A percentile compares a stretch with the other conserved stretches of the same genome.
These are phyloP conservation scores for Tenrec ecaudatus DNA, from an alignment of 2,113 vertebrate species.

Conservation along the genomic window DNA sequence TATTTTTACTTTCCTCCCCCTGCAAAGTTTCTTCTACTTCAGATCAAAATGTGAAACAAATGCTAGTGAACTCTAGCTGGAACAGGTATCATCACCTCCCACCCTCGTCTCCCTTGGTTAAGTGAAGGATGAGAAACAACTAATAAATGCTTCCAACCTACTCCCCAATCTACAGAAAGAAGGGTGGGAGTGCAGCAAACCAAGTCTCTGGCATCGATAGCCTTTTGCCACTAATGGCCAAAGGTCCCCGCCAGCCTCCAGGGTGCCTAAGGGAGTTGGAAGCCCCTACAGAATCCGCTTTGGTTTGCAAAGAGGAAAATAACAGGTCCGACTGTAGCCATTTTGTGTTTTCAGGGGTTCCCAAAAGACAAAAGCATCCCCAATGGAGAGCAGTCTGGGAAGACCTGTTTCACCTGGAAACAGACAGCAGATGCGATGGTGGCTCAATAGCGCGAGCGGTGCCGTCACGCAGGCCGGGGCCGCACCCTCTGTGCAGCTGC, in stretches of 20 bases:
- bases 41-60: background rate
- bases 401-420: background rate
- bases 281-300: background rate
- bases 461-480: background rate
- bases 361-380: constrained; percentile 58
- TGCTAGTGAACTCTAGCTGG: background rate
- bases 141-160: background rate
- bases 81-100: background rate
- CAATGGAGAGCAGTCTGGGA: constrained; percentile 36
- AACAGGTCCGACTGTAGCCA: background rate
- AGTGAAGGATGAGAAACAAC: background rate
- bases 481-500: background rate
- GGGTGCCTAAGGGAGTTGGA: background rate
- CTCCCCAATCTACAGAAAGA: background rate
- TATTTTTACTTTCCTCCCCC: background rate
- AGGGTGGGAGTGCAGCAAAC: background rate
- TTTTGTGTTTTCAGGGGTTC: constrained; percentile 28
- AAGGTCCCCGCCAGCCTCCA: background rate
- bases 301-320: constrained; percentile 18
- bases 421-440: constrained; percentile 49
- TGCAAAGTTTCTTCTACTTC: background rate
- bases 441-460: constrained; percentile 28
- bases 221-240: background rate
- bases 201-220: background rate
- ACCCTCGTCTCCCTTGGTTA: background rate